Conservation (phyloP, 2,113 vertebrate species). For the Rhizomys pruinosus region DNA sequence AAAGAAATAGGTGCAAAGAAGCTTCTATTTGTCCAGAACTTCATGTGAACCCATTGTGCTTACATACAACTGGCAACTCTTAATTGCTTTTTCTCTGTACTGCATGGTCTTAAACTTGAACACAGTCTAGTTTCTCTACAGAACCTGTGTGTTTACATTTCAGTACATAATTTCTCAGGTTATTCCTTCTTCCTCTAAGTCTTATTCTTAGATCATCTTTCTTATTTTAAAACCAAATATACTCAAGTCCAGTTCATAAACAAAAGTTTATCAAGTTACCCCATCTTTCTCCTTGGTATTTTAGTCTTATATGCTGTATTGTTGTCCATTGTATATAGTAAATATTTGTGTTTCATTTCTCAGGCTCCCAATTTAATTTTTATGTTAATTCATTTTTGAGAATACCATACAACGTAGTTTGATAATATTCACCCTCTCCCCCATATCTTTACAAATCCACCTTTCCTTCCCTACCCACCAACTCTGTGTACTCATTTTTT, state of each 20-base stretch:
- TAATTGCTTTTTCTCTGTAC: neutral
- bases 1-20: neutral
- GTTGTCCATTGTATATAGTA: neutral
- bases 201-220: neutral
- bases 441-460: too few relatives aligned
- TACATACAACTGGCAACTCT: neutral
- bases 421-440: too few relatives aligned
- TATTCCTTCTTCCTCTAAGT: neutral
- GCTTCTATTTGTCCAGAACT: neutral
- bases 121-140: neutral
- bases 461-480: too few relatives aligned
- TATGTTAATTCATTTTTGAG: slow-evolving; percentile 3
- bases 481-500: too few relatives aligned
- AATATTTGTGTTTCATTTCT: slow-evolving; percentile 13
- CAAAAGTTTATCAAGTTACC: neutral
- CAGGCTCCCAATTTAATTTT: neutral
- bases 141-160: neutral
- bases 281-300: neutral
- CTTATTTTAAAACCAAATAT: neutral
- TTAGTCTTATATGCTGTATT: neutral
- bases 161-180: neutral
- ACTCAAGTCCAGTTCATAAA: neutral
- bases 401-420: too few relatives aligned
- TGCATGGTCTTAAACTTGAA: neutral
- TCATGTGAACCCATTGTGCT: neutral